Evolutionary conservation across 2,113 vertebrate genomes (phyloP).

Genomic region (Coptodon bakossiorum): DNA sequence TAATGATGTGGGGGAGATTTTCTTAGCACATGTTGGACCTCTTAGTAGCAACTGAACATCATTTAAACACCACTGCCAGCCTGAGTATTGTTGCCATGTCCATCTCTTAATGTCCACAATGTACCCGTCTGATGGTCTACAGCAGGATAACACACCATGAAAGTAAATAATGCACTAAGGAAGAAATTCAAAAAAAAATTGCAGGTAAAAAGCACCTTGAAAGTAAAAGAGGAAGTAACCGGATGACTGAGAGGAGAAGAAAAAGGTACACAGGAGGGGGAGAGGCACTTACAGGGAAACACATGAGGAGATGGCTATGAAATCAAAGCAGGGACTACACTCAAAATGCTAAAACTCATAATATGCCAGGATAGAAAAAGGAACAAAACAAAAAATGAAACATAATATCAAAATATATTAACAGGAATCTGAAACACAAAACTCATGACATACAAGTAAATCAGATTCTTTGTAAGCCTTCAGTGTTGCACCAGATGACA

Average conservation of each 20-base stretch:
- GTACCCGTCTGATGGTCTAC: neutral
- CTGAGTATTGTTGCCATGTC: neutral
- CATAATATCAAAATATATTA: neutral
- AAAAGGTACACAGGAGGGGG: too few relatives aligned
- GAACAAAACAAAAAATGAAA: neutral
- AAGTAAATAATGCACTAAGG: neutral
- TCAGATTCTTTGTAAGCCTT: neutral
- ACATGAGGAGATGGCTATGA: neutral
- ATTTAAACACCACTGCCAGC: neutral
- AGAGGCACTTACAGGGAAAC: neutral
- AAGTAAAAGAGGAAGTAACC: neutral
- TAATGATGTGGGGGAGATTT: neutral
- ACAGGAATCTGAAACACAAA: neutral
- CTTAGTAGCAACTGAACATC: neutral
- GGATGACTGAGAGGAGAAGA: neutral
- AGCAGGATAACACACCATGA: neutral
- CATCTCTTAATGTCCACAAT: neutral
- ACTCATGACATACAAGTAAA: neutral
- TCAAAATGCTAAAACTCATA: neutral
- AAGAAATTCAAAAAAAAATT: neutral
- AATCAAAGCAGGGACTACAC: neutral
- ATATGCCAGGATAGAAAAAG: neutral
- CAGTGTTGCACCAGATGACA: neutral
- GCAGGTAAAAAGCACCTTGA: neutral
- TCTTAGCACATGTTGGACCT: neutral